Conservation (phyloP, 2,888 invertebrate species). For the Crioceris asparagi region DNA sequence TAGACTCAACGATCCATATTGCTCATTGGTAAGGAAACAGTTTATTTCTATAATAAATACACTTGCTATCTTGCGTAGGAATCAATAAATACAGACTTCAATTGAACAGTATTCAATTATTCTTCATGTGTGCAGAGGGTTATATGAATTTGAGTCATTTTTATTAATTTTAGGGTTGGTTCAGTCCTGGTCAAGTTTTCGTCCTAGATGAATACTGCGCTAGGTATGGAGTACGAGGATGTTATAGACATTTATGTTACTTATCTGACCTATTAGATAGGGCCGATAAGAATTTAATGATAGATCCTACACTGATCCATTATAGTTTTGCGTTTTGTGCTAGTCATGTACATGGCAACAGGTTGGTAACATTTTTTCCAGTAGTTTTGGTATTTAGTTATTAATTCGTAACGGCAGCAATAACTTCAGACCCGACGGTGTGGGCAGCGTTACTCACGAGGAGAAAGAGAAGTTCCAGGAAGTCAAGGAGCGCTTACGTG, state of each 20-base stretch:
- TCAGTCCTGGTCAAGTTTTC: constrained; percentile 98
- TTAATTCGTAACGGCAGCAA: constrained; percentile 38
- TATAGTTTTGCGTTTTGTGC: constrained; percentile 99
- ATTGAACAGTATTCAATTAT: too few relatives aligned
- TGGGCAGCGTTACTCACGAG: constrained; percentile 95
- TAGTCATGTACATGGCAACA: constrained; percentile 97
- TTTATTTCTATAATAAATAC: too few relatives aligned
- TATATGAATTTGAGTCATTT: too few relatives aligned
- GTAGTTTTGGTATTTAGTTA: neutral
- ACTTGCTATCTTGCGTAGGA: too few relatives aligned
- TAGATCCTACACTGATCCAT: constrained; percentile 97
- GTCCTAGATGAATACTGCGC: constrained; percentile 98
- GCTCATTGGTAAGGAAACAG: constrained; percentile 79
- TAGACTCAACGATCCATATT: constrained; percentile 94
- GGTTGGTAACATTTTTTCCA: constrained; percentile 47
- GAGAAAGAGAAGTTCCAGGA: constrained; percentile 97
- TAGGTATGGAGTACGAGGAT: constrained; percentile 92
- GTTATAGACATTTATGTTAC: constrained; percentile 93
- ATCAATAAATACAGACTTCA: too few relatives aligned
- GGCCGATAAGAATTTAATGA: constrained; percentile 84
- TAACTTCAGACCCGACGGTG: constrained; percentile 84
- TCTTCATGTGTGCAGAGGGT: too few relatives aligned
- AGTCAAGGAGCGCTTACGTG: constrained; percentile 88
- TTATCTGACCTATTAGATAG: constrained; percentile 89
- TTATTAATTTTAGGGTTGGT: constrained; percentile 74